Evolutionary conservation across 1,140 invertebrate genomes (phyloP), one percentile per base, ranked within the genome.

Genomic region (Anoplolepis gracilipes): DNA sequence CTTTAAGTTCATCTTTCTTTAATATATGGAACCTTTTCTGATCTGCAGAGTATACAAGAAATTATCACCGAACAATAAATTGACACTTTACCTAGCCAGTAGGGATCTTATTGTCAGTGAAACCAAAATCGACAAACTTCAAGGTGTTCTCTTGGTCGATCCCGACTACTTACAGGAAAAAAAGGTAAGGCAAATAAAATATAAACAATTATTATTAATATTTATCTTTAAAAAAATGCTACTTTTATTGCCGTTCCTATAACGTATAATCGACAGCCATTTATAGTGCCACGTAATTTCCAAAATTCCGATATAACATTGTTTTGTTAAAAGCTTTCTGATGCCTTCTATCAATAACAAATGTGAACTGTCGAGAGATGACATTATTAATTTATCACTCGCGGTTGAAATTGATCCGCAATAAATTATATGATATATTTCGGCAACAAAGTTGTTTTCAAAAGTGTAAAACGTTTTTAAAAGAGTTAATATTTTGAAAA

Each of bases 91-190:
- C 91, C 94, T 98, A 90, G 96, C 97, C 22, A 97, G 96, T 5
- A 95, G 98, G 46, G 98, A 98, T 92, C 95, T 98, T 61, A 95
- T 97, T 0, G 96, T 98, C 19, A 96, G 96, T 77, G 96, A 96
- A 70, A 96, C 96, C 53, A 95, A 95, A 92, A 97, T 97, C 57
- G 97, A 98, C 91, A 96, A 96, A 86, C 96, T 98, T 33, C 97
- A 97, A 86, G 98, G 98, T 55, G 97, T 98, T 8, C 94, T 98
- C 2, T 95, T 97, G 73, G 96, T 98, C 1, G 98, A 98, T 90
- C 96, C 97, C 0, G 97, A 97, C 19, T 96, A 96, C 89, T 92
- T 98, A 16, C 96, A 97, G 76, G 96, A 96, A 88, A 97, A 97
- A 91, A 97, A 97, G 92, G 96, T 96, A 94, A 94, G 88, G 30